phyloP scores from a whole-genome alignment of 2,113 vertebrate genomes.

The Mormyrus lacerda region DNA sequence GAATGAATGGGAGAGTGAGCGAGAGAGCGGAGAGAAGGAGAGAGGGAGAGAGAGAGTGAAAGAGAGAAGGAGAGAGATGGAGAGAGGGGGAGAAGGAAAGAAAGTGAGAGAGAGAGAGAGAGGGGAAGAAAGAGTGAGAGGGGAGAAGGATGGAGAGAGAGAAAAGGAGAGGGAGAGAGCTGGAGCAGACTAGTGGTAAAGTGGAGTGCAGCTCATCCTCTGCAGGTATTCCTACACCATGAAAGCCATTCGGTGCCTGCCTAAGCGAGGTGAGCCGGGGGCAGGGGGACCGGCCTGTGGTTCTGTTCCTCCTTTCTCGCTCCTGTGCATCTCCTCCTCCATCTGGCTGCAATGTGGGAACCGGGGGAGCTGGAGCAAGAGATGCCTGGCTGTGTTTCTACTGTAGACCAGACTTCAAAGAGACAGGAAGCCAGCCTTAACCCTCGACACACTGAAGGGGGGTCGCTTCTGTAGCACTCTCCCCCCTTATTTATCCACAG shows the following conservation, averaged over 20 bases:
- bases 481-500: background rate
- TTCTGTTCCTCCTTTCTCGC: background rate
- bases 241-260: background rate
- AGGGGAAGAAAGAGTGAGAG: background rate
- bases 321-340: background rate
- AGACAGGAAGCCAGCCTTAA: background rate
- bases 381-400: slow-evolving; percentile 2
- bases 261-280: background rate
- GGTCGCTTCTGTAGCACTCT: background rate
- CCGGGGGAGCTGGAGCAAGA: background rate
- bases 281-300: background rate
- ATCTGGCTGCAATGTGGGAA: slow-evolving; percentile 1
- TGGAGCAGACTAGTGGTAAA: background rate
- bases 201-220: background rate
- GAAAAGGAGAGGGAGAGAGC: background rate
- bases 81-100: background rate
- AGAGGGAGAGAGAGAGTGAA: too few species aligned
- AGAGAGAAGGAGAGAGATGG: background rate
- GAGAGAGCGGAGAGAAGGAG: too few species aligned
- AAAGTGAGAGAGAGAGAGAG: background rate
- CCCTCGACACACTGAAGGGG: background rate
- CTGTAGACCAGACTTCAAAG: slow-evolving; percentile 10
- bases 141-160: background rate
- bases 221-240: background rate
- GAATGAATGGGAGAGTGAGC: too few species aligned